Evolutionary conservation across 2,113 vertebrate genomes (phyloP).

Genomic region (Todiramphus saurophagus): DNA sequence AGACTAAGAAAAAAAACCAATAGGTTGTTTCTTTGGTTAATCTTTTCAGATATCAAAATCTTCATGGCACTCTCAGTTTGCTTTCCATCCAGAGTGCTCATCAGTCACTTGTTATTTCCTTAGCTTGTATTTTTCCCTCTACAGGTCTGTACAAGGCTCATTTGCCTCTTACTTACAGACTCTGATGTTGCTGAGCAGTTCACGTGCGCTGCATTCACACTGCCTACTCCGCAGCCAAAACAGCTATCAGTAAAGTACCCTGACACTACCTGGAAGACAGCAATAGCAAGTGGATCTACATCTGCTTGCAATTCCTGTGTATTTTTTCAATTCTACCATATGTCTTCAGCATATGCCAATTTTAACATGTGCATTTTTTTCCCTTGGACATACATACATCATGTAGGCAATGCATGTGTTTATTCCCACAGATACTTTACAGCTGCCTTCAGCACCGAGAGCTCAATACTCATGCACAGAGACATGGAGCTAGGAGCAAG

Average conservation of each 20-base stretch:
- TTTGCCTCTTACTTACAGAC: neutral
- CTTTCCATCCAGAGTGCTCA: neutral
- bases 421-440: fast-evolving
- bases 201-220: neutral
- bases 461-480: neutral
- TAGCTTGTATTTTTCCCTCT: neutral
- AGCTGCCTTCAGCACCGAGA: fast-evolving
- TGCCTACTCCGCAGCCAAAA: neutral
- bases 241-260: neutral
- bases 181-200: neutral
- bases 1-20: neutral
- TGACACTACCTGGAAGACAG: neutral
- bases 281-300: neutral
- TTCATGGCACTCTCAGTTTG: neutral
- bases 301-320: neutral
- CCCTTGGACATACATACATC: fast-evolving
- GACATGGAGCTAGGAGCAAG: fast-evolving
- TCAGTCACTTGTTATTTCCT: neutral
- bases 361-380: neutral
- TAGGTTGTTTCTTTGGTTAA: neutral
- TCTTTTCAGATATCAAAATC: neutral
- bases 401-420: fast-evolving
- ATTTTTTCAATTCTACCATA: neutral
- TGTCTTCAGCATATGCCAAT: neutral
- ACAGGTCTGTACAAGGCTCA: neutral